A percentile compares a stretch with the other conserved stretches of the same genome.
Conservation (phyloP, 2,113 vertebrate species). For the Isichthys henryi region DNA sequence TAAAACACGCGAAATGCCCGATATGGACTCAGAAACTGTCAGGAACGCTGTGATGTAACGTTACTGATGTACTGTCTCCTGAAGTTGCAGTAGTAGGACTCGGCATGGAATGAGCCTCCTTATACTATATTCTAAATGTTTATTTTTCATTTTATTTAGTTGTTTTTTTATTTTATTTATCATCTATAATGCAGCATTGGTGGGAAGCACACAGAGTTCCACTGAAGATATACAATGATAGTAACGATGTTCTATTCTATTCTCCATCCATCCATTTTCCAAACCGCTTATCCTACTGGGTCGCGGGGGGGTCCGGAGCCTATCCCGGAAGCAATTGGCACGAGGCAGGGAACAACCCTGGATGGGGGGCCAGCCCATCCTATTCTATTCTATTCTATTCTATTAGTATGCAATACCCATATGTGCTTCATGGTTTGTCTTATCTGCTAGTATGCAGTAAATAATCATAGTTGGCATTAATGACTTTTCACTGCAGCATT, state of each 20-base stretch:
- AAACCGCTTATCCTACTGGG: no score
- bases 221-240: neutral
- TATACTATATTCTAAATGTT: neutral
- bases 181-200: neutral
- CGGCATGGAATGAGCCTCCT: neutral
- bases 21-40: conserved; percentile 12
- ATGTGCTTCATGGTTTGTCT: conserved; percentile 19
- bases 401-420: conserved; percentile 24
- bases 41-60: conserved; percentile 24
- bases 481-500: conserved; percentile 45
- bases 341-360: no score
- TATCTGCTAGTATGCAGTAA: conserved; percentile 35
- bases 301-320: no score
- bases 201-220: neutral
- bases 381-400: neutral
- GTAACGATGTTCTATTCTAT: neutral
- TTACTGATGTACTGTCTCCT: conserved; percentile 47
- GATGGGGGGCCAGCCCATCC: no score
- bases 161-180: neutral
- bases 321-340: no score
- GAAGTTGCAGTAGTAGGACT: conserved; percentile 22
- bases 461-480: conserved; percentile 37
- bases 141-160: neutral
- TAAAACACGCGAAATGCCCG: neutral
- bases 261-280: no score